Base-by-base conservation (phyloP, 64 coral and sea anemone species). In the Porites lutea region DNA sequence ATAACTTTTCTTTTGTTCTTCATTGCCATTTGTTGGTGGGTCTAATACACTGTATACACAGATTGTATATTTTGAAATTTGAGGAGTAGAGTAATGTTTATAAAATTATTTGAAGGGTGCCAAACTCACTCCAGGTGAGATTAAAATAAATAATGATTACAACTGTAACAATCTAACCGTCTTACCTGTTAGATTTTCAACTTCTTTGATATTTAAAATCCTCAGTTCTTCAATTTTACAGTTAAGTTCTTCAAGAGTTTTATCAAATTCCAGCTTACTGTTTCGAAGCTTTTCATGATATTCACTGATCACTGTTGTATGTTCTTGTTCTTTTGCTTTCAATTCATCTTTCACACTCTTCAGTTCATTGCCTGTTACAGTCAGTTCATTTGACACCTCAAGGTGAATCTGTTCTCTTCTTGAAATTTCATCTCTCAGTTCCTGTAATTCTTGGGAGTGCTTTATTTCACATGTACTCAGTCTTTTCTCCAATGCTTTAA, bases 391-490 rank as follows among this genome's bases (percentile, higher is more conserved):
- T 54, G 50, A 54, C 20, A 89, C 45, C 65, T 58, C 68, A 46
- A 8, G 52, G 62, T 90, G 44, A 9, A 89, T 86, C 44, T 86
- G 43, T 48, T 90, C 91, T 53, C 78, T 93, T 77, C 60, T 82
- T 22, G 82, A 48, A 57, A 93, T 49, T 6, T 78, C 59, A 16
- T 90, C 64, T 53, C 16, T 90, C 13, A 89, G 47, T 3, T 21
- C 11, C 19, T 65, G 68, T 52, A 96, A 71, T 49, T 96, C 95
- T 77, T 47, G 93, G 44, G 62, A 79, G 72, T 96, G 78, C 27
- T 74, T 89, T 13, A 61, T 58, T 74, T 96, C 89, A 87, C 87
- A 93, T 27, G 65, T 23, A 79, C 62, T 72, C 49, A 93, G 54
- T 44, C 74, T 76, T 8, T 90, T 63, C 44, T 89, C 13, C 0